Percentiles rank a stretch among this genome's conserved stretches.
Conservation (phyloP, 2,113 vertebrate genomes). For the Platysteira castanea region DNA sequence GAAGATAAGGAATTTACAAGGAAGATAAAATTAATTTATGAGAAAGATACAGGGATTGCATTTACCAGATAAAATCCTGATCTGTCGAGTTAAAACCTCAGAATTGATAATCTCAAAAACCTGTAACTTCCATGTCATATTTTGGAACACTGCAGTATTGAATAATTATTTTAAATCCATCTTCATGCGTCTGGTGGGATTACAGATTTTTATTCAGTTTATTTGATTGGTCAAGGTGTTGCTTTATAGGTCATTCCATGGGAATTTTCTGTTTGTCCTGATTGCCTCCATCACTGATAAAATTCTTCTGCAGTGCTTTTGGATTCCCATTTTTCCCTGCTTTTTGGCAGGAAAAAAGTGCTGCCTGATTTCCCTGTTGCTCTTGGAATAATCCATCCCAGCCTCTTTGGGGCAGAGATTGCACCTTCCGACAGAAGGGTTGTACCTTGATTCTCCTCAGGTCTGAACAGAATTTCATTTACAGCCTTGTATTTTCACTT, state of each 20-base stretch:
- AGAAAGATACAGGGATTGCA: not conserved
- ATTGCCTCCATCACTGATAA: not conserved
- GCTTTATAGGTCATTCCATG: not conserved
- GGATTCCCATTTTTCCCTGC: not conserved
- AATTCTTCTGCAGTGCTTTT: not conserved
- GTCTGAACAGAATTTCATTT: not conserved
- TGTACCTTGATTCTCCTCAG: not conserved
- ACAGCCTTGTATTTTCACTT: not conserved
- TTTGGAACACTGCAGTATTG: not conserved
- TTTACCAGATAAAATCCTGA: not conserved
- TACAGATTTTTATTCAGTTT: not conserved
- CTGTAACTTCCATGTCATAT: accelerated
- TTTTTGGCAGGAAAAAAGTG: no score
- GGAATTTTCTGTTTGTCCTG: not conserved
- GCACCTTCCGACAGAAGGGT: not conserved
- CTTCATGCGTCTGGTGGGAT: not conserved
- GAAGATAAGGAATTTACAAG: not conserved
- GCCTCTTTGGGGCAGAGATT: not conserved
- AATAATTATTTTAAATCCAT: not conserved
- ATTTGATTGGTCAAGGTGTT: not conserved
- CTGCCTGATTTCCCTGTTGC: not conserved
- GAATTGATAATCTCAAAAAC: not conserved
- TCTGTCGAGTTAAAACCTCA: not conserved
- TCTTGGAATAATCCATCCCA: not conserved
- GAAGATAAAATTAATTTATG: not conserved